These are phyloP conservation scores for Paracentrotus lividus DNA, from an alignment of 53 echinoderm and acorn worm genomes.

Conservation along the genomic window DNA sequence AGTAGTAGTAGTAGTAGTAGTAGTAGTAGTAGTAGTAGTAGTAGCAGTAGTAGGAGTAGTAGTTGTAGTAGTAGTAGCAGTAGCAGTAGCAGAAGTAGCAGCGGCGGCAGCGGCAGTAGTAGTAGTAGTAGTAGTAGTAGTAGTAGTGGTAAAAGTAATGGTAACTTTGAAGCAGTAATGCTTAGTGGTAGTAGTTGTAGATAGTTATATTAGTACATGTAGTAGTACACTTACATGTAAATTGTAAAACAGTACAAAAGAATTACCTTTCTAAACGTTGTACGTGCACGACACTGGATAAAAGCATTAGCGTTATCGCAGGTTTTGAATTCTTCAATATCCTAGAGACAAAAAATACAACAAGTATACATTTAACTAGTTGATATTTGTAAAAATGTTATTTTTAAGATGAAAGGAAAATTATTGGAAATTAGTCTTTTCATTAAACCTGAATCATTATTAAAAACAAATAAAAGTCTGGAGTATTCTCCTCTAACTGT, in stretches of 20 bases:
- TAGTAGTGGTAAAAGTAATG: neutral
- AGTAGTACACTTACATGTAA: too few species aligned
- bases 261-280: slow-evolving; percentile 33
- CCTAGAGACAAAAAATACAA: neutral
- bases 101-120: neutral
- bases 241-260: neutral
- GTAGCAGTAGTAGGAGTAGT: too few species aligned
- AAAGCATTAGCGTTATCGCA: slow-evolving; percentile 58
- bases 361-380: neutral
- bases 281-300: slow-evolving; percentile 47
- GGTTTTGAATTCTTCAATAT: slow-evolving; percentile 43
- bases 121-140: neutral
- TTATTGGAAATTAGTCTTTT: too few species aligned
- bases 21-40: too few species aligned
- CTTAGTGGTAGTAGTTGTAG: neutral
- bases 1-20: too few species aligned
- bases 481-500: too few species aligned
- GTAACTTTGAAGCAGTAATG: neutral
- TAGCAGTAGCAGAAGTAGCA: neutral
- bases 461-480: too few species aligned
- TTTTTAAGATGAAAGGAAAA: too few species aligned
- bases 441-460: too few species aligned
- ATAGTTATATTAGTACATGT: neutral
- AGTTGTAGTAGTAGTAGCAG: too few species aligned
- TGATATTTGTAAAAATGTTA: neutral